Evolutionary conservation across 2,888 invertebrate species (phyloP).

Genomic region (Arenicola marina): DNA sequence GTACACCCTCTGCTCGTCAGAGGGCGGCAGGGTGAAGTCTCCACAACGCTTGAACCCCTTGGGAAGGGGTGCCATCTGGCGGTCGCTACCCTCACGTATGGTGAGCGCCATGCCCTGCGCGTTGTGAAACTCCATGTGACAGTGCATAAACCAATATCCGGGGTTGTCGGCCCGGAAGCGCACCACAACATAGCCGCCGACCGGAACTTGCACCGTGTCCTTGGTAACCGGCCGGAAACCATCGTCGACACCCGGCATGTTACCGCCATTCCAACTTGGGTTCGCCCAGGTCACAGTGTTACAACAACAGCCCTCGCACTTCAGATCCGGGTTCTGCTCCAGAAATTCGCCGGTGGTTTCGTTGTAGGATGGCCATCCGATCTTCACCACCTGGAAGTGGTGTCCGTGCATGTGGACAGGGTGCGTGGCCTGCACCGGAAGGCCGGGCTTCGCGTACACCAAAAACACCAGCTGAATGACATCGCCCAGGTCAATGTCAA

Average conservation of each 20-base stretch:
- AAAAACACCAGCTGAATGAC: too few relatives aligned
- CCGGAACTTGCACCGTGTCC: conserved; percentile 54
- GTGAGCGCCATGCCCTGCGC: conserved; percentile 54
- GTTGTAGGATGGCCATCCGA: conserved; percentile 19
- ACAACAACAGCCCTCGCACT: conserved; percentile 3
- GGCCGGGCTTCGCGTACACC: background rate
- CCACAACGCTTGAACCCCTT: conserved; percentile 24
- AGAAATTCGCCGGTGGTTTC: conserved; percentile 12
- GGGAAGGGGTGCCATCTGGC: conserved; percentile 22
- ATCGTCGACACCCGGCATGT: conserved; percentile 16
- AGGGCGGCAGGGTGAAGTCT: too few relatives aligned
- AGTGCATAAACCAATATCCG: conserved; percentile 55
- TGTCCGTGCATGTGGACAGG: conserved; percentile 26
- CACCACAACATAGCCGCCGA: conserved; percentile 49
- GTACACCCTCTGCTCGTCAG: too few relatives aligned
- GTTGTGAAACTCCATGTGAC: conserved; percentile 47
- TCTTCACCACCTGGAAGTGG: conserved; percentile 23
- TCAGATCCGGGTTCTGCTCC: background rate
- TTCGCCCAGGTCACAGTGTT: conserved; percentile 17
- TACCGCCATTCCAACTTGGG: conserved; percentile 13
- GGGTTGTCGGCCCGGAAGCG: conserved; percentile 14
- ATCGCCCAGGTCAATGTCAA: too few relatives aligned
- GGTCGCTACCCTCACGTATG: conserved; percentile 63
- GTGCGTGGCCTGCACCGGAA: conserved; percentile 7
- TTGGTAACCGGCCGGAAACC: conserved; percentile 47